Base-by-base conservation (phyloP, 2,797 vertebrate genomes). In the Brachyalestes nurse region DNA sequence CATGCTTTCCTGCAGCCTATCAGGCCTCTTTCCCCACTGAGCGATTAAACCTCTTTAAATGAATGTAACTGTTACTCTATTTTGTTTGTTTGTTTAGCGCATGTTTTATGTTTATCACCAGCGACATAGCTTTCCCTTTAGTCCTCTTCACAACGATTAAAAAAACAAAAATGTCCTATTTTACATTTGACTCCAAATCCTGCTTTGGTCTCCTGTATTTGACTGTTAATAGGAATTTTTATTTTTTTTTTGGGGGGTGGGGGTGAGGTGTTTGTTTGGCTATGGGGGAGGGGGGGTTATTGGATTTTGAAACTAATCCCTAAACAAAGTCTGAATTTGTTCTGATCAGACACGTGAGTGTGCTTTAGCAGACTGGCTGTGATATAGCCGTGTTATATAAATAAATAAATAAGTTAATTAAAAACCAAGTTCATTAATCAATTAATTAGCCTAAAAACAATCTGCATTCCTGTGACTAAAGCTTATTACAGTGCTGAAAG, bases 31-130 rank as follows among this genome's bases (percentile, higher is more conserved):
- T 90, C 88, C 83, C 86, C 74, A 84, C 83, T 28, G 71, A 84
- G 78, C 83, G 28, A 81, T 72, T 80, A 82, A 77, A 72, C 88
- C 88, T 93, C 93, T 94, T 94, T 93, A 93, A 93, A 94, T 92
- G 93, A 95, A 95, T 95, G 94, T 94, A 94, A 93, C 91, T 88
- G 86, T 90, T 91, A 90, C 91, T 90, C 90, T 90, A 86, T 90
- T 91, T 74, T 90, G 45, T 47, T 47, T 9, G 45, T 90, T 62
- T 80, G 79, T 92, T 90, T 91, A 87, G 89, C 84, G 92, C 93
- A 94, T 94, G 93, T 91, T 87, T 91, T 64, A 17, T 88, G 70
- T 90, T 91, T 91, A 86, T 78, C 84, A 84, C 16, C 45, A 28
- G 75, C 69, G 72, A 70, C 75, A 23, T 75, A 72, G 64, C 25